Base-by-base conservation (phyloP, 2,113 vertebrate genomes). In the Zosterops hypoxanthus region DNA sequence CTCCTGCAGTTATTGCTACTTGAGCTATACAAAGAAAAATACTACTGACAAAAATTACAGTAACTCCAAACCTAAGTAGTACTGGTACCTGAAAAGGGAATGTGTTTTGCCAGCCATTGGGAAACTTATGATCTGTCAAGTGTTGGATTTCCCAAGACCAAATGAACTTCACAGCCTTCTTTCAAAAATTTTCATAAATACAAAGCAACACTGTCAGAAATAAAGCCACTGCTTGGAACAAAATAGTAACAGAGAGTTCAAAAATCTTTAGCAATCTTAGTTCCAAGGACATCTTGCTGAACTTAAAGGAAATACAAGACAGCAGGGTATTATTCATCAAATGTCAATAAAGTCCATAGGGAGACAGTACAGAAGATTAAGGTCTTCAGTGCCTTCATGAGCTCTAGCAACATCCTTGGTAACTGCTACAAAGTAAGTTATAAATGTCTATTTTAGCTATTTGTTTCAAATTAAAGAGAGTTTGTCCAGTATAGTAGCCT, bases 381-480 rank as follows among this genome's bases (percentile, higher is more conserved):
- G 69, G 39, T 85, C 41, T 87, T 92, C 94, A 75, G 52, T 82
- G 82, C 71, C 33, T 96, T 95, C 66, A 28, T 95, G 90, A 97
- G 96, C 95, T 97, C 96, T 93, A 96, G 96, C 64, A 95, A 97
- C 95, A 97, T 93, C 96, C 95, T 95, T 92, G 44, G 63, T 71
- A 94, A 88, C 68, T 60, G 82, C 88, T 95, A 94, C 76, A 84
- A 76, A 92, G 39, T 66, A 84, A 95, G 86, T 44, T 17, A 70
- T 24, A 83, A 42, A 73, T 50, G 29, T 42, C 46, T 75, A 63
- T 64, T 91, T 84, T 56, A 92, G 24, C 64, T 87, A 86, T 68
- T 76, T 87, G 52, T 72, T 89, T 93, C 66, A 84, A 92, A 85
- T 86, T 50, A 52, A 92, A 91, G 44, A 92, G 78, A 88, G 49